Conservation (phyloP, 2,113 vertebrate genomes). For the Caracal caracal region DNA sequence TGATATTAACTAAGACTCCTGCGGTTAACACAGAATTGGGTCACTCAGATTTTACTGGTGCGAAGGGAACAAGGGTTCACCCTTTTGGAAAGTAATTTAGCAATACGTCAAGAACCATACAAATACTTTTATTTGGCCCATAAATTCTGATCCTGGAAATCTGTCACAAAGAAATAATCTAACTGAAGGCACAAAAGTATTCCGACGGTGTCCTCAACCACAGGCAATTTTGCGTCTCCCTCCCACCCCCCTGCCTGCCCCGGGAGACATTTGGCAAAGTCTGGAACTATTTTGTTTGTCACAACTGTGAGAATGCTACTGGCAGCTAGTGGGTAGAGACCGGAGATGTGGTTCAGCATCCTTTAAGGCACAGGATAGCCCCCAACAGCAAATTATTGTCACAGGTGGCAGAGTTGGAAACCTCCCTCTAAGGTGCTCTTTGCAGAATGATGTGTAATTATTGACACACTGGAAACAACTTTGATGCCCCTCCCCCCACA, state of each 20-base stretch:
- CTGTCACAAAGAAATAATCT: constrained; percentile 8
- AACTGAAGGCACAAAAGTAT: constrained; percentile 2
- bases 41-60: constrained; percentile 9
- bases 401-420: background rate
- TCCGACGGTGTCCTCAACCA: background rate
- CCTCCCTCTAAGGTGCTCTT: background rate
- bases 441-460: background rate
- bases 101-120: background rate
- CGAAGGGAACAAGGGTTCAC: background rate
- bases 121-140: constrained; percentile 29
- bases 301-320: background rate
- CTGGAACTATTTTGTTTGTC: background rate
- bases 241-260: too few species aligned
- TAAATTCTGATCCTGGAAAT: constrained; percentile 6
- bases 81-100: constrained; percentile 26
- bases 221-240: background rate
- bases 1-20: background rate
- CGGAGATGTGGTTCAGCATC: background rate
- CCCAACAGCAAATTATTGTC: background rate
- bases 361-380: background rate
- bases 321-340: background rate
- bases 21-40: background rate
- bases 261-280: background rate
- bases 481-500: background rate
- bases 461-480: background rate